Conservation (phyloP, 2,797 vertebrate genomes). For the Lateolabrax maculatus region DNA sequence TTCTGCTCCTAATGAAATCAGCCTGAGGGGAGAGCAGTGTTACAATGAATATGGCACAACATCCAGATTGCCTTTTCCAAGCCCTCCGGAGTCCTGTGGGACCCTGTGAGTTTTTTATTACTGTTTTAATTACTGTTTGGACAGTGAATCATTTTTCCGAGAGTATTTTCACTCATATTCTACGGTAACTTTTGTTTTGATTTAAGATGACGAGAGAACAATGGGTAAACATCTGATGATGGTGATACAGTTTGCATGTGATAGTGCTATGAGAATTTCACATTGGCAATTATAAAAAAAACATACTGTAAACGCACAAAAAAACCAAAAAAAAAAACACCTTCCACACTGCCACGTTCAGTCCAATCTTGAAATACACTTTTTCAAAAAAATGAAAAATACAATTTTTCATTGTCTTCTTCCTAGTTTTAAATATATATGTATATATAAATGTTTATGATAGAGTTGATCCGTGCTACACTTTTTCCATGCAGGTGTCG, state of each 20-base stretch:
- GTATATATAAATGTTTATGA: background rate
- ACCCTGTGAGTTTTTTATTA: background rate
- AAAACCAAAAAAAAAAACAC: too few relatives aligned
- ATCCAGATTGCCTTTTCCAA: slow-evolving; percentile 32
- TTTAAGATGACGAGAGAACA: background rate
- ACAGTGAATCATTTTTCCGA: slow-evolving; percentile 21
- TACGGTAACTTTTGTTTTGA: background rate
- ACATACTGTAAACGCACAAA: background rate
- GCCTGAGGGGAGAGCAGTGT: slow-evolving; percentile 10
- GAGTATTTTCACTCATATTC: slow-evolving; percentile 1
- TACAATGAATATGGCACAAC: slow-evolving; percentile 29
- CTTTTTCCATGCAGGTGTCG: slow-evolving; percentile 83
- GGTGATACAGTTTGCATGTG: background rate
- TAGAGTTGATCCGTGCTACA: background rate
- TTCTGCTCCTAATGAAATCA: slow-evolving; percentile 47
- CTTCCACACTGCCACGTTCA: background rate
- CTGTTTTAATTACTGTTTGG: slow-evolving; percentile 34
- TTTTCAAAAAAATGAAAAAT: too few relatives aligned
- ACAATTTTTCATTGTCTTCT: background rate
- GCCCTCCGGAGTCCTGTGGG: background rate
- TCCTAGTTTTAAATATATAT: background rate
- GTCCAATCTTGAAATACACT: slow-evolving; percentile 1
- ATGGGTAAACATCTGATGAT: background rate
- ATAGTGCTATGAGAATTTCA: background rate
- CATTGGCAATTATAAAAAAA: background rate